phyloP scores from a whole-genome alignment of 1,140 invertebrate species.

The Helicoverpa zea region DNA sequence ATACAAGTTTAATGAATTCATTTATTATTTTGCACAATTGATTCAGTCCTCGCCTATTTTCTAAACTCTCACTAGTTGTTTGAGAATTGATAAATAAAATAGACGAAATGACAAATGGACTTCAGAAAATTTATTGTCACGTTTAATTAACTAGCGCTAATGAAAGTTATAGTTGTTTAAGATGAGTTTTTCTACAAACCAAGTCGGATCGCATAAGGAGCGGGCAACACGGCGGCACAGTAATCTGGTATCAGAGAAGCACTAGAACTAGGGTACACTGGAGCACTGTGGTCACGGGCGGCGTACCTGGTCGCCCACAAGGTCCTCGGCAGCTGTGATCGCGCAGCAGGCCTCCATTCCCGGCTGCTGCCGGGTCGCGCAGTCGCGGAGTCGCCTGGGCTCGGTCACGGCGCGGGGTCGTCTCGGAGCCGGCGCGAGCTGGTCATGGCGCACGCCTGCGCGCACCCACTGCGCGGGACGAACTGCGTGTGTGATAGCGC shows the following conservation, averaged over 20 bases:
- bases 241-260: slow-evolving; percentile 34
- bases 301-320: slow-evolving; percentile 82
- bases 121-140: not conserved
- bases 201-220: slow-evolving; percentile 44
- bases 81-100: too few species aligned
- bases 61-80: too few species aligned
- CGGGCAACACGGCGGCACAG: slow-evolving; percentile 39
- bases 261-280: slow-evolving; percentile 36
- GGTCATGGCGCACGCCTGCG: slow-evolving; percentile 74
- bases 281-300: slow-evolving; percentile 41
- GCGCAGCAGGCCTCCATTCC: slow-evolving; percentile 81
- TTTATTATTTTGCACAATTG: too few species aligned
- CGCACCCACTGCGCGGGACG: slow-evolving; percentile 74
- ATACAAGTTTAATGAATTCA: too few species aligned
- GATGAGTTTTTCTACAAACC: slow-evolving; percentile 51
- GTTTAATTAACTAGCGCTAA: not conserved
- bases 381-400: slow-evolving; percentile 43
- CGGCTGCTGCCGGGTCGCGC: slow-evolving; percentile 69
- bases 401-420: slow-evolving; percentile 51
- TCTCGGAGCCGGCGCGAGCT: slow-evolving; percentile 57
- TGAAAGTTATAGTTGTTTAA: not conserved
- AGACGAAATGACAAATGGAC: too few species aligned
- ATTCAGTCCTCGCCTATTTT: too few species aligned
- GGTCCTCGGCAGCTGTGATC: slow-evolving; percentile 78
- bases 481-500: slow-evolving; percentile 77